Percentiles rank a stretch among this genome's conserved stretches.
Evolutionary conservation across 2,888 invertebrate species (phyloP).

Genomic region (Meiosimyza platycephala): DNA sequence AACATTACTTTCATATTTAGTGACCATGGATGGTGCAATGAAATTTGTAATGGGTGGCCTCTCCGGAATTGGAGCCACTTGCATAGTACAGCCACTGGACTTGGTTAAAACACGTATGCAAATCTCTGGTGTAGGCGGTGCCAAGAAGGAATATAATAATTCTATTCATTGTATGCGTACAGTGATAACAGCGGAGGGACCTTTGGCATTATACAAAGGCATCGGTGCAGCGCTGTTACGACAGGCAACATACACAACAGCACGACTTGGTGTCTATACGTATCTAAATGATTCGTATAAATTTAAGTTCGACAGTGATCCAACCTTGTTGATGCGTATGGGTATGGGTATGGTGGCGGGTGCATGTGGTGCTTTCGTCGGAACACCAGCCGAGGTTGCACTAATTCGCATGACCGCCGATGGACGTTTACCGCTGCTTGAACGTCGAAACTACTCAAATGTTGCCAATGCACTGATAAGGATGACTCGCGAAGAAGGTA

Average conservation of each 20-base stretch:
- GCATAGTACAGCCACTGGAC: conserved; percentile 96
- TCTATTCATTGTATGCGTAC: conserved; percentile 82
- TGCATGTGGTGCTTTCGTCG: conserved; percentile 80
- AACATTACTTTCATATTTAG: too few species aligned
- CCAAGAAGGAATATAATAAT: conserved; percentile 76
- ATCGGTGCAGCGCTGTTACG: conserved; percentile 91
- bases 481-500: conserved; percentile 81
- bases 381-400: conserved; percentile 97
- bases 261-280: conserved; percentile 93
- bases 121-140: conserved; percentile 70
- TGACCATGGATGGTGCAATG: conserved; percentile 55
- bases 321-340: conserved; percentile 85
- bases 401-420: conserved; percentile 99
- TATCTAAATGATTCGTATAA: conserved; percentile 85
- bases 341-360: conserved; percentile 89
- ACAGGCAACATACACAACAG: conserved; percentile 98
- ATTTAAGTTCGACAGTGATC: conserved; percentile 74
- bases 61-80: conserved; percentile 93
- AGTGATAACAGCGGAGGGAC: conserved; percentile 88
- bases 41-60: conserved; percentile 86
- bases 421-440: conserved; percentile 88
- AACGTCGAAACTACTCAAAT: conserved; percentile 92
- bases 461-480: conserved; percentile 89
- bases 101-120: conserved; percentile 99
- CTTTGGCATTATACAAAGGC: conserved; percentile 88